Evolutionary conservation across 1,140 invertebrate species (phyloP), one percentile per base, ranked within the genome.

Genomic region (Leptoteleia sp.): DNA sequence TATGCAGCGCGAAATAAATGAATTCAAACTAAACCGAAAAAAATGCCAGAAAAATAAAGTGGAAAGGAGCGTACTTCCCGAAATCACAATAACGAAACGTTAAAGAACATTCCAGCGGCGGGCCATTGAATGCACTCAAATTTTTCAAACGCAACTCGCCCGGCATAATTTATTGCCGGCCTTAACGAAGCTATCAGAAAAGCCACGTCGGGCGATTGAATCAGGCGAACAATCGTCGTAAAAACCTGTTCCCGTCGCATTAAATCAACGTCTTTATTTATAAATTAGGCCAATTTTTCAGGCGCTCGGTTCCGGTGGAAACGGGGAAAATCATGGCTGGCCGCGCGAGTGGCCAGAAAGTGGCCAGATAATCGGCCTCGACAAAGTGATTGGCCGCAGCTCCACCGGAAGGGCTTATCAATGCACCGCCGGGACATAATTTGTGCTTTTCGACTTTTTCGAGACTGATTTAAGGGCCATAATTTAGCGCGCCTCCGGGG

Each of bases 251-350:
- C 8, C 9, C 11, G 38, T 65, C 16, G 48, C 38, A 45, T 33
- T 67, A 55, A 67, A 45, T 67, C 50, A 67, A 67, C 40, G 48
- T 55, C 50, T 37, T 29, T 37, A 67, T 67, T 43, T 67, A 67
- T 67, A 67, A 54, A 55, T 67, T 67, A 35, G 40, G 5, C 29
- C 33, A 43, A 54, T 65, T 54, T 52, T 45, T 54, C 47, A 54
- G 3, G n/a, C 27, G 1, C 3, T 1, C 4, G 8, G 4, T 4
- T 43, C 12, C 9, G 19, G 12, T 4, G 15, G 3, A 43, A 22
- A 43, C n/a, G 3, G 22, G 9, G 40, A 43, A 22, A 22, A 37
- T 37, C 13, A 37, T 15, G 6, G 35, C 35, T 15, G 16, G 16
- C 1, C 13, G 3, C 16, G 1, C 15, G 12, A 15, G n/a, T n/a